phyloP scores from a whole-genome alignment of 1,140 invertebrate species.

The Drosophila tropicalis region DNA sequence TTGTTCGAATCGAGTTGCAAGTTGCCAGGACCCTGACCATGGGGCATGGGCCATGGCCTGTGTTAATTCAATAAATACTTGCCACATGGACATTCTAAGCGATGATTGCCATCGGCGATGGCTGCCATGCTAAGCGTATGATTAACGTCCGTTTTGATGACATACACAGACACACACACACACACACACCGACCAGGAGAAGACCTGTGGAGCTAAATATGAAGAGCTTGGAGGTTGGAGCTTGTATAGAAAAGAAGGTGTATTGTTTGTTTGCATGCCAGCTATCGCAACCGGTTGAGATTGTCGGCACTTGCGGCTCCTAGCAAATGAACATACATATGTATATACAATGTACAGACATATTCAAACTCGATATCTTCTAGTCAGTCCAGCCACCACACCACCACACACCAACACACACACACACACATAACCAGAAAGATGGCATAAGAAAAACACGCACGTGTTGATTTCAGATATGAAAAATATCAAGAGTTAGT shows the following conservation, averaged over 20 bases:
- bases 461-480: conserved; percentile 14
- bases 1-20: neutral
- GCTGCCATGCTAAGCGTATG: conserved; percentile 76
- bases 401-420: neutral
- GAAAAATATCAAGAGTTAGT: conserved; percentile 9
- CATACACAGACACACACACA: conserved; percentile 41
- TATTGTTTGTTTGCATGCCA: conserved; percentile 78
- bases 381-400: conserved; percentile 10
- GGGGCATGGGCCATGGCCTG: conserved; percentile 15
- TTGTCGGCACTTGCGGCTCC: conserved; percentile 60
- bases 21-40: conserved; percentile 33
- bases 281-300: conserved; percentile 68
- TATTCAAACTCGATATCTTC: conserved; percentile 26
- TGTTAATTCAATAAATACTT: conserved; percentile 71
- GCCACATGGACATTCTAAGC: conserved; percentile 61
- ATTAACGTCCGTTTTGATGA: conserved; percentile 81
- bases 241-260: conserved; percentile 30
- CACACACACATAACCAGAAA: conserved; percentile 20
- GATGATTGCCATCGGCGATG: conserved; percentile 63
- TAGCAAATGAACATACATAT: conserved; percentile 48
- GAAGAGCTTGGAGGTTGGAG: conserved; percentile 5
- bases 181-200: neutral
- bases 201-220: conserved; percentile 21
- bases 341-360: neutral
- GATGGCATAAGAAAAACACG: conserved; percentile 4